phyloP scores from a whole-genome alignment of 2,888 invertebrate genomes.

The Tuberolachnus salignus region DNA sequence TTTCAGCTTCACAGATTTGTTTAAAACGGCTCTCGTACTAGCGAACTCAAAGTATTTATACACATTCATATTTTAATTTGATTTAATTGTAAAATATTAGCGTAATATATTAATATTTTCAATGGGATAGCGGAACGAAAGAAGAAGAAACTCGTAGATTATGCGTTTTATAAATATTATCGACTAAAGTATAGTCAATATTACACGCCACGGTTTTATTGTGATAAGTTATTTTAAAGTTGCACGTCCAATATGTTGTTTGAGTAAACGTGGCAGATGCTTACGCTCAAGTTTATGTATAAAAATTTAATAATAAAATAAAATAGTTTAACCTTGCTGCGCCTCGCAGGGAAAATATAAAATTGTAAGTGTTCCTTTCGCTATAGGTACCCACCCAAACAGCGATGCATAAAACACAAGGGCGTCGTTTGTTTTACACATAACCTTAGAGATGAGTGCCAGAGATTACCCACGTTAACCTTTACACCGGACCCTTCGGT shows the following conservation, averaged over 20 bases:
- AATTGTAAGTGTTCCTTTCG: conserved; percentile 3
- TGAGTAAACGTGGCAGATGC: conserved; percentile 21
- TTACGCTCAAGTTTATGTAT: too few relatives aligned
- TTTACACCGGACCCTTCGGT: conserved; percentile 28
- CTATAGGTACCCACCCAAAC: not conserved
- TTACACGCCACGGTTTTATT: not conserved
- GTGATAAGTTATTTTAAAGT: conserved; percentile 13
- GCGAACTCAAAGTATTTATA: too few relatives aligned
- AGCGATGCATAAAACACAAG: conserved; percentile 29
- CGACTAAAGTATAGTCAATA: too few relatives aligned
- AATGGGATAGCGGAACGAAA: too few relatives aligned
- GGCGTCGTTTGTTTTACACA: conserved; percentile 34
- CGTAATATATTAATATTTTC: too few relatives aligned
- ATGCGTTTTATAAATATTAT: too few relatives aligned
- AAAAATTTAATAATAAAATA: too few relatives aligned
- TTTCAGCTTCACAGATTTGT: too few relatives aligned
- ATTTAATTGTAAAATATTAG: too few relatives aligned
- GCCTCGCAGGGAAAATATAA: conserved; percentile 9
- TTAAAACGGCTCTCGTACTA: too few relatives aligned
- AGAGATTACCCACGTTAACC: conserved; percentile 47
- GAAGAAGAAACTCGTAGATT: too few relatives aligned
- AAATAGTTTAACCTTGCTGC: not conserved
- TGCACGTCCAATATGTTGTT: conserved; percentile 17
- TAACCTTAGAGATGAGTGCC: conserved; percentile 32
- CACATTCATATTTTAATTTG: too few relatives aligned